Percentiles rank a stretch among this genome's conserved stretches.
Evolutionary conservation across 2,888 invertebrate species (phyloP).

Genomic region (Cremastinae sp.): DNA sequence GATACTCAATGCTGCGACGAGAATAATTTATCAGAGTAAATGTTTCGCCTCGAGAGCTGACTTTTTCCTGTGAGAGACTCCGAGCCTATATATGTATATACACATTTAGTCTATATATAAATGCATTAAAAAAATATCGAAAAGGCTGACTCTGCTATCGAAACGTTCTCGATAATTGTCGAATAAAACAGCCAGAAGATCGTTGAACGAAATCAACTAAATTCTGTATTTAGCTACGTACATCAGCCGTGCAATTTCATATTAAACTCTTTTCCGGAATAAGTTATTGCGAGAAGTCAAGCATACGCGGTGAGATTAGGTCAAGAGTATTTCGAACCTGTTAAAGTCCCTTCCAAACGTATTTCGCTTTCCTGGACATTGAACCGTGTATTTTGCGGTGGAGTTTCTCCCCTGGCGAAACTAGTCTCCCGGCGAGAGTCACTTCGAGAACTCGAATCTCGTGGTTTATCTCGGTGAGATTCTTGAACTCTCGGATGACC

Average conservation of each 20-base stretch:
- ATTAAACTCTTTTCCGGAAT: too few species aligned
- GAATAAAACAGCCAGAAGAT: too few species aligned
- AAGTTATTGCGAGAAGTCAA: too few species aligned
- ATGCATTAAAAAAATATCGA: too few species aligned
- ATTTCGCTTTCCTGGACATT: slow-evolving; percentile 3
- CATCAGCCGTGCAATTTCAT: too few species aligned
- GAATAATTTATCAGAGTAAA: slow-evolving; percentile 55
- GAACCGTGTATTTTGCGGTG: background rate
- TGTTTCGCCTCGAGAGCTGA: slow-evolving; percentile 28
- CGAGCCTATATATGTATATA: background rate
- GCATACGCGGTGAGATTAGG: too few species aligned
- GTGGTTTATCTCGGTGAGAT: slow-evolving; percentile 44
- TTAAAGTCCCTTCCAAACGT: slow-evolving; percentile 6
- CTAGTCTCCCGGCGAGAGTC: slow-evolving; percentile 4
- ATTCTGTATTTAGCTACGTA: too few species aligned
- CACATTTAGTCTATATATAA: too few species aligned
- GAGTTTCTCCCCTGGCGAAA: slow-evolving; percentile 10
- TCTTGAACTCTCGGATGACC: slow-evolving; percentile 25
- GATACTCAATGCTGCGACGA: slow-evolving; percentile 57
- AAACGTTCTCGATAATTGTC: too few species aligned
- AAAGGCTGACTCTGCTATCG: too few species aligned
- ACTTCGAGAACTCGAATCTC: slow-evolving; percentile 25
- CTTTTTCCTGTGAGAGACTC: slow-evolving; percentile 28
- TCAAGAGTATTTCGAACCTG: slow-evolving; percentile 8
- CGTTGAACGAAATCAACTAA: too few species aligned